A percentile compares a stretch with the other conserved stretches of the same genome.
Conservation (phyloP, 2,797 vertebrate species). For the Spinibarbus caldwelli region DNA sequence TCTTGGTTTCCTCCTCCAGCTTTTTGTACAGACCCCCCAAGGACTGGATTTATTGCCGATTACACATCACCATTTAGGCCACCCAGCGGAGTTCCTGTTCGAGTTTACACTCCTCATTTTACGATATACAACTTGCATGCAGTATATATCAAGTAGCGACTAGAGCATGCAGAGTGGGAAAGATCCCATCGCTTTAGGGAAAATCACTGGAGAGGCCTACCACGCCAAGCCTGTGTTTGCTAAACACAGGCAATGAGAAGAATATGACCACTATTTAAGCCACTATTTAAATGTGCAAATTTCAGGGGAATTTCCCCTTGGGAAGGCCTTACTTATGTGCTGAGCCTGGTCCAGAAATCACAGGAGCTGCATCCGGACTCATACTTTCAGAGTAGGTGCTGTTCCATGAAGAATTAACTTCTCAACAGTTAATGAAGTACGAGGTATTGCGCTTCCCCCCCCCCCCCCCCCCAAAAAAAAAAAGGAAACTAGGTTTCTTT, state of each 20-base stretch:
- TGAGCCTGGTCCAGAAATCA: constrained; percentile 47
- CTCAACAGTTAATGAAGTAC: not conserved
- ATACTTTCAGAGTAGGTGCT: not conserved
- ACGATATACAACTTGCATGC: constrained; percentile 43
- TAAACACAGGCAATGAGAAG: constrained; percentile 39
- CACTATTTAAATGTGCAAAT: constrained; percentile 50
- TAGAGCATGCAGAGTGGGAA: not conserved
- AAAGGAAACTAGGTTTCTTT: too few species aligned
- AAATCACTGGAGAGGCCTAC: constrained; percentile 13
- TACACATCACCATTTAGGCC: constrained; percentile 36
- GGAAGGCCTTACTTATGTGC: constrained; percentile 23
- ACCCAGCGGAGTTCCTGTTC: constrained; percentile 47
- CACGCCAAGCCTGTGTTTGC: constrained; percentile 23
- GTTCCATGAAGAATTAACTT: constrained; percentile 19
- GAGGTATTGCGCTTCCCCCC: too few species aligned
- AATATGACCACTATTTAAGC: constrained; percentile 39
- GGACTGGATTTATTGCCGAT: constrained; percentile 45
- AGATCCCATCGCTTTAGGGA: constrained; percentile 19
- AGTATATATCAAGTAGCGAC: constrained; percentile 29
- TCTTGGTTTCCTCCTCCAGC: constrained; percentile 39
- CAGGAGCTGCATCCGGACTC: not conserved
- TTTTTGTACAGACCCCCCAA: constrained; percentile 38
- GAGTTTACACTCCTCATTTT: constrained; percentile 38
- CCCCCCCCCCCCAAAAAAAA: too few species aligned
- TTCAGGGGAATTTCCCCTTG: constrained; percentile 42